Conservation (phyloP, 2,888 invertebrate genomes). For the Campaea margaritaria region DNA sequence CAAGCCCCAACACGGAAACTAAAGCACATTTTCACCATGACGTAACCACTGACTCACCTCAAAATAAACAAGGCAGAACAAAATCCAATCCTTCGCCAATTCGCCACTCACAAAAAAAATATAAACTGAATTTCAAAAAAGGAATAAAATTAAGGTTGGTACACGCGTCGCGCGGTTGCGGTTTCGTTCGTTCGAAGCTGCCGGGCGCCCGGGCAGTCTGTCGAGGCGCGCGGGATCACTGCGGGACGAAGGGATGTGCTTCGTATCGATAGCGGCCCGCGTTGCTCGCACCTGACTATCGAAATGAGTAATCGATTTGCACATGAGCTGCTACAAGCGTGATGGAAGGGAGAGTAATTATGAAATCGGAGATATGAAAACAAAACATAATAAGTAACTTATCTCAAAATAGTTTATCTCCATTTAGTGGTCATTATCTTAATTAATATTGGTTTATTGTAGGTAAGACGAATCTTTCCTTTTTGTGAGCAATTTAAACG, state of each 20-base stretch:
- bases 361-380: not conserved
- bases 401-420: too few relatives aligned
- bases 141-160: slow-evolving; percentile 58
- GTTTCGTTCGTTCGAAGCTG: slow-evolving; percentile 83
- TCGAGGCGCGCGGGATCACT: slow-evolving; percentile 55
- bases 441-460: too few relatives aligned
- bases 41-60: slow-evolving; percentile 51
- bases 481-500: too few relatives aligned
- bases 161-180: slow-evolving; percentile 71
- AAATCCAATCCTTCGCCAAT: slow-evolving; percentile 57
- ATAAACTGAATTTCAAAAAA: slow-evolving; percentile 47
- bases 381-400: not conserved
- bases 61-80: slow-evolving; percentile 40
- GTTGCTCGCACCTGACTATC: slow-evolving; percentile 13
- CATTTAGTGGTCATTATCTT: too few relatives aligned
- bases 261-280: slow-evolving; percentile 48
- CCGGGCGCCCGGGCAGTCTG: slow-evolving; percentile 79
- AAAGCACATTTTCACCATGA: slow-evolving; percentile 17
- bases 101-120: slow-evolving; percentile 42
- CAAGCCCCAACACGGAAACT: slow-evolving; percentile 2
- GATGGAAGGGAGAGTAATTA: not conserved
- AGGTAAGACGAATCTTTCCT: too few relatives aligned
- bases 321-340: not conserved
- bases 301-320: slow-evolving; percentile 17
- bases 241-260: slow-evolving; percentile 58